Evolutionary conservation across 30 jellyfish, hydroid and myxozoan species (phyloP).

Genomic region (Rhopilema esculentum): DNA sequence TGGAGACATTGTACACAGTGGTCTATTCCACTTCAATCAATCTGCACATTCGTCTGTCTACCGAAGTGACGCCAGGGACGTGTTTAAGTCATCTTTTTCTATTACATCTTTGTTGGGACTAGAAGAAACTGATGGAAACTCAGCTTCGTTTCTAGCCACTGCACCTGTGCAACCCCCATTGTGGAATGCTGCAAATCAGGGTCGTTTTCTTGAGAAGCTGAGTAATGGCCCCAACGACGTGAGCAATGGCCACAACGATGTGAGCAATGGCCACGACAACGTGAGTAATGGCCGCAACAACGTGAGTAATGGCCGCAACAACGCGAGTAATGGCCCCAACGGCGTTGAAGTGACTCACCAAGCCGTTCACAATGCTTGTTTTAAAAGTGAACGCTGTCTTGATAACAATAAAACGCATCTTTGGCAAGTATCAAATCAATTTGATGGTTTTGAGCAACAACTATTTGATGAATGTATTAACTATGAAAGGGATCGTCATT

Average conservation of each 20-base stretch:
- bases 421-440: background rate
- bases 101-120: constrained; percentile 33
- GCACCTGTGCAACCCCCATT: background rate
- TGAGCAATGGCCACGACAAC: too few species aligned
- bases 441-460: background rate
- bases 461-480: background rate
- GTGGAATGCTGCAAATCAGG: background rate
- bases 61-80: background rate
- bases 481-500: background rate
- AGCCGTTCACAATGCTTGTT: too few species aligned
- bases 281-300: too few species aligned
- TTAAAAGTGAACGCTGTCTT: too few species aligned
- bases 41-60: background rate
- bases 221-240: too few species aligned
- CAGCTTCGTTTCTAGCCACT: background rate
- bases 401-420: background rate
- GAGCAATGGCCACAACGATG: too few species aligned
- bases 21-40: background rate
- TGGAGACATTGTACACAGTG: background rate
- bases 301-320: background rate
- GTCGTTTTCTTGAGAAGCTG: background rate
- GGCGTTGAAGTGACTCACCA: too few species aligned
- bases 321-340: too few species aligned
- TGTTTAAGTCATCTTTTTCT: constrained; percentile 23
- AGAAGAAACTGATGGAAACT: background rate